These are phyloP conservation scores for Coptodon bakossiorum DNA, from an alignment of 2,113 vertebrate species.

Conservation along the genomic window DNA sequence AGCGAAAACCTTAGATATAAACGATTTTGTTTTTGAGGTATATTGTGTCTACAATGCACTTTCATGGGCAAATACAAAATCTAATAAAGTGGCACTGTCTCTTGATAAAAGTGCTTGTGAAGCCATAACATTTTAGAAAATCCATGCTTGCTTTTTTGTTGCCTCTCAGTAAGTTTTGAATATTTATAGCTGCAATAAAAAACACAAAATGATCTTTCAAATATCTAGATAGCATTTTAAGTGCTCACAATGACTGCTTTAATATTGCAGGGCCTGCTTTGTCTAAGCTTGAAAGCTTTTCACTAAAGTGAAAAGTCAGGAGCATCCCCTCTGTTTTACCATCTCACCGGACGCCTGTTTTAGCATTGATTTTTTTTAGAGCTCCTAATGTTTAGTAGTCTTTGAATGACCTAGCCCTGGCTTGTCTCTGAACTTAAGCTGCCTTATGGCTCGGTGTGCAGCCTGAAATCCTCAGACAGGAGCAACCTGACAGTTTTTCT, in stretches of 20 bases:
- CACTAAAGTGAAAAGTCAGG: not conserved
- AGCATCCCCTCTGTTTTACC: not conserved
- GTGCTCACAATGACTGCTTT: not conserved
- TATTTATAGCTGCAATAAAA: not conserved
- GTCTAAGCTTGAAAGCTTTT: not conserved
- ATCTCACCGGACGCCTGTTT: not conserved
- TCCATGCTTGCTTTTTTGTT: not conserved
- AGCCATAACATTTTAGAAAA: not conserved
- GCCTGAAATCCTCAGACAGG: not conserved
- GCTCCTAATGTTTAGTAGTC: not conserved
- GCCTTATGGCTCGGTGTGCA: not conserved
- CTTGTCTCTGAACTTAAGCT: not conserved
- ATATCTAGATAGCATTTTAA: not conserved
- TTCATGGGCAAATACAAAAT: conserved; percentile 1
- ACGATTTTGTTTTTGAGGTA: not conserved
- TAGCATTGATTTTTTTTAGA: conserved; percentile 5
- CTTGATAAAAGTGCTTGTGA: not conserved
- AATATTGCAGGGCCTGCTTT: not conserved
- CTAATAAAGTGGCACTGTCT: not conserved
- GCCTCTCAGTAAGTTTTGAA: not conserved
- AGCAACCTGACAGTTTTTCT: not conserved
- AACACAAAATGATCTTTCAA: not conserved
- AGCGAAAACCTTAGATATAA: not conserved
- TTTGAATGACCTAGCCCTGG: not conserved
- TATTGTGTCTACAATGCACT: not conserved